These are phyloP conservation scores for Phrynosoma platyrhinos DNA, from an alignment of 2,113 vertebrate genomes.

Conservation along the genomic window DNA sequence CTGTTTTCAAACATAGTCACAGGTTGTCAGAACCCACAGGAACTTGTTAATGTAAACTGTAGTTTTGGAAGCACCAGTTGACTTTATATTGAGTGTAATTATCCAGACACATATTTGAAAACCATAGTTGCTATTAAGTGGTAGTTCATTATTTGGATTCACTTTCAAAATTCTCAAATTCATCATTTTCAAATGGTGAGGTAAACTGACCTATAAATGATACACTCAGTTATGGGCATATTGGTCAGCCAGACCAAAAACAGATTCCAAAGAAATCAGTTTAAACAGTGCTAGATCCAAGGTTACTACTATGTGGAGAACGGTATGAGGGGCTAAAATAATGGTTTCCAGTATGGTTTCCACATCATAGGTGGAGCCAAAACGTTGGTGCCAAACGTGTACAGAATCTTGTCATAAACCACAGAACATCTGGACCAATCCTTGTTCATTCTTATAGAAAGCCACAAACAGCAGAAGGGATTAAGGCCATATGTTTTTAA, in stretches of 20 bases:
- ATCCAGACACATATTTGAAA: neutral
- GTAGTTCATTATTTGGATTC: neutral
- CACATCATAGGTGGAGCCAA: no score
- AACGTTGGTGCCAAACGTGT: slow-evolving; percentile 5
- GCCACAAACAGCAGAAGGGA: neutral
- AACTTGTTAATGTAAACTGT: neutral
- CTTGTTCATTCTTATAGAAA: neutral
- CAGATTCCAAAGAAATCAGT: neutral
- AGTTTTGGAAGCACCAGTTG: neutral
- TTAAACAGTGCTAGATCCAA: no score
- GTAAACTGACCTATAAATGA: neutral
- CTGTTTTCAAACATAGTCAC: neutral
- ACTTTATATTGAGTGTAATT: neutral
- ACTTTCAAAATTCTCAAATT: neutral
- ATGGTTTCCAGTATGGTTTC: no score
- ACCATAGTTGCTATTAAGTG: neutral
- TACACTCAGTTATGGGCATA: no score
- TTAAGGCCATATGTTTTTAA: neutral
- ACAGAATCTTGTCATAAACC: neutral
- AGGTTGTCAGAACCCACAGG: neutral
- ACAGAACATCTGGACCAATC: neutral
- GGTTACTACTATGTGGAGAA: no score
- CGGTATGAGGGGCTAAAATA: no score
- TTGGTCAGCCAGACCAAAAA: neutral
- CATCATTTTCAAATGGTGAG: neutral